phyloP scores from a whole-genome alignment of 2,113 vertebrate species.

The Pogonocichla stellata region DNA sequence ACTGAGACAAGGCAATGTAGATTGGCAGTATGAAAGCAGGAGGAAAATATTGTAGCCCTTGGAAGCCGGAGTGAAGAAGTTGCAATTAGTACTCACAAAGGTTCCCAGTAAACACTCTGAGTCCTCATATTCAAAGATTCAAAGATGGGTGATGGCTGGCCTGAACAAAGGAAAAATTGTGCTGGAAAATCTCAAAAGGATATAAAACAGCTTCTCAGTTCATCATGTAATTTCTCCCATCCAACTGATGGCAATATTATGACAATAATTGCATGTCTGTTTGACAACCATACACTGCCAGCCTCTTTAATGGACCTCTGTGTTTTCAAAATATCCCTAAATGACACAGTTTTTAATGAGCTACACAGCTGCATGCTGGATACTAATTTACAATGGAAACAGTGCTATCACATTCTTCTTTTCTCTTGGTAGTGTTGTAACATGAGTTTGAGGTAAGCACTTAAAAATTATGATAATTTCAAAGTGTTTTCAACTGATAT shows the following conservation, averaged over 20 bases:
- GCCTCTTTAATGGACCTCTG: slow-evolving; percentile 57
- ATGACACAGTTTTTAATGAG: slow-evolving; percentile 61
- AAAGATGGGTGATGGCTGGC: not conserved
- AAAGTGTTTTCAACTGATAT: not conserved
- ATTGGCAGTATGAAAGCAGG: not conserved
- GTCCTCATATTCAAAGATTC: not conserved
- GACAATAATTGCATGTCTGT: slow-evolving; percentile 64
- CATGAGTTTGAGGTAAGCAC: not conserved
- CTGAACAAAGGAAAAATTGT: slow-evolving; percentile 48
- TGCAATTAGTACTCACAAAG: not conserved
- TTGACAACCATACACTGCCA: slow-evolving; percentile 42
- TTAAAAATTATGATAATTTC: not conserved
- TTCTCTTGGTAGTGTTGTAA: not conserved
- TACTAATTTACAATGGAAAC: not conserved
- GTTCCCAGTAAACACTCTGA: not conserved
- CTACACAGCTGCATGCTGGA: slow-evolving; percentile 57
- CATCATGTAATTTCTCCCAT: slow-evolving; percentile 44
- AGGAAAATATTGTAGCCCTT: not conserved
- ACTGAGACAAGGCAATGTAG: not conserved
- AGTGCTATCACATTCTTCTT: not conserved
- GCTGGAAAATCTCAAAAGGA: slow-evolving; percentile 13
- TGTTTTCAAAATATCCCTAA: slow-evolving; percentile 68
- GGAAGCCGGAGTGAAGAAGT: not conserved
- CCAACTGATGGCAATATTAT: slow-evolving; percentile 53
- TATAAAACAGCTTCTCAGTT: slow-evolving; percentile 19